Percentiles rank a stretch among this genome's conserved stretches.
phyloP scores from a whole-genome alignment of 2,797 vertebrate species.

The Mormyrus hasselquistii region DNA sequence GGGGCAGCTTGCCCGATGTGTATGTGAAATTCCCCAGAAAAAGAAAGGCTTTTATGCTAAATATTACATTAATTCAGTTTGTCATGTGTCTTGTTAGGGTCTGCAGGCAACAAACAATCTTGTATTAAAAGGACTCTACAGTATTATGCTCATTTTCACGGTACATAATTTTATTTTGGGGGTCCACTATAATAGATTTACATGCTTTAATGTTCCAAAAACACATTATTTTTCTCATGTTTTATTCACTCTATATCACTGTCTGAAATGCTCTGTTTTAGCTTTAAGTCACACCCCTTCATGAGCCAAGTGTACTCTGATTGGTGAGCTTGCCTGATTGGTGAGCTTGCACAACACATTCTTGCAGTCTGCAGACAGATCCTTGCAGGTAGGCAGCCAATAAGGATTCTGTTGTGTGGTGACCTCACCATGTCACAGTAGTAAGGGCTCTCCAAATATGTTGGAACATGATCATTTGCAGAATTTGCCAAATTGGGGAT shows the following conservation, averaged over 20 bases:
- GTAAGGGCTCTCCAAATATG: background rate
- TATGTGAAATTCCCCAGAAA: too few species aligned
- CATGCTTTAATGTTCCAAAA: background rate
- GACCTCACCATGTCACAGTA: background rate
- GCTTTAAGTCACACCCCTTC: background rate
- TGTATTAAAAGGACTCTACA: background rate
- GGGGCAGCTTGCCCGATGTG: too few species aligned
- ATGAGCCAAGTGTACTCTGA: background rate
- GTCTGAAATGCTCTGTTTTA: background rate
- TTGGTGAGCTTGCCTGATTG: background rate
- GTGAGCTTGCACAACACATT: background rate
- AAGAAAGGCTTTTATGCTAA: too few species aligned
- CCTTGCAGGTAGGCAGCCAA: background rate
- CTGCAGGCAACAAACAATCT: too few species aligned
- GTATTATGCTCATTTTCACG: background rate
- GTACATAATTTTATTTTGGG: background rate
- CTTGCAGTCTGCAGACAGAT: background rate
- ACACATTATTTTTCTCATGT: background rate
- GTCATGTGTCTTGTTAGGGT: too few species aligned
- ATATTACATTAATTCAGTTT: too few species aligned
- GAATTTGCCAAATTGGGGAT: too few species aligned
- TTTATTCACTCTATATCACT: background rate
- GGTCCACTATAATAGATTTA: background rate
- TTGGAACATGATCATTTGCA: too few species aligned
- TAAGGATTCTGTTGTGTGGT: background rate